These are phyloP conservation scores for Dynastes maya DNA, from an alignment of 2,888 invertebrate genomes.

Conservation along the genomic window DNA sequence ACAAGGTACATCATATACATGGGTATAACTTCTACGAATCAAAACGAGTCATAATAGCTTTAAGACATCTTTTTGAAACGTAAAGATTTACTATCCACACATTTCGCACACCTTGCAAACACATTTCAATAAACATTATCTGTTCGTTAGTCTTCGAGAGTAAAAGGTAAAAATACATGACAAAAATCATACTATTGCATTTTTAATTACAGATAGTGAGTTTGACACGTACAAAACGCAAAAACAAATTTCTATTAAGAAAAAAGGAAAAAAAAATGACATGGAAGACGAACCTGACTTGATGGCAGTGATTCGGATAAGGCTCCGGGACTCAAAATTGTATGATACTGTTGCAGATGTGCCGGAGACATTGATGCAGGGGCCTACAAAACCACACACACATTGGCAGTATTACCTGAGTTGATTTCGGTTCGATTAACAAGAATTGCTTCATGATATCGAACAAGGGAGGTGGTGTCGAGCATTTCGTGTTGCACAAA, in stretches of 20 bases:
- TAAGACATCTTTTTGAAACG: no score
- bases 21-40: background rate
- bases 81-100: no score
- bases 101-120: no score
- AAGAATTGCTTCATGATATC: no score
- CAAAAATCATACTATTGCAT: background rate
- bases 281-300: slow-evolving; percentile 79
- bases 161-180: background rate
- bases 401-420: slow-evolving; percentile 38
- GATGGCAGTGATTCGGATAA: slow-evolving; percentile 85
- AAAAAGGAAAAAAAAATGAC: background rate
- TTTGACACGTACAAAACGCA: slow-evolving; percentile 25
- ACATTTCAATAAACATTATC: no score
- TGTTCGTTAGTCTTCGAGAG: no score
- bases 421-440: no score
- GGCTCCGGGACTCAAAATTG: slow-evolving; percentile 75
- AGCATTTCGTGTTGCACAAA: no score
- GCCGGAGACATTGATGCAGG: slow-evolving; percentile 94
- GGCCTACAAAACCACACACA: slow-evolving; percentile 78
- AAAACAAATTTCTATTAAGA: slow-evolving; percentile 17
- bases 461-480: no score
- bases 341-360: slow-evolving; percentile 85
- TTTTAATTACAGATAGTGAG: background rate
- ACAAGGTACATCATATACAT: background rate
- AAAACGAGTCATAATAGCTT: no score